A percentile compares a stretch with the other conserved stretches of the same genome.
These are phyloP conservation scores for Achatina immaculata DNA, from an alignment of 1,140 invertebrate species.

Conservation along the genomic window DNA sequence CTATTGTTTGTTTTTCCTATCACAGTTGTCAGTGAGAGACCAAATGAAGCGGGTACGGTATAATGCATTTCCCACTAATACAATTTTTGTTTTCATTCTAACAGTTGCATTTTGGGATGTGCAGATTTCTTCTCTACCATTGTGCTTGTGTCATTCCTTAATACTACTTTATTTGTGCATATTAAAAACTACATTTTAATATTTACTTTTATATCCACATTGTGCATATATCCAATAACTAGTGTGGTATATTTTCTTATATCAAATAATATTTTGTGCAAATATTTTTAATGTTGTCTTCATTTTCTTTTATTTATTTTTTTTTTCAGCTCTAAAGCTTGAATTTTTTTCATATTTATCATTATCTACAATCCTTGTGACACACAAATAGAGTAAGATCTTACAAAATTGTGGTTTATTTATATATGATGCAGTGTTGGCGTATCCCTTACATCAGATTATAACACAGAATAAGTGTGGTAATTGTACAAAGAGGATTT, in stretches of 20 bases:
- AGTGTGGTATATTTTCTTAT: constrained; percentile 7
- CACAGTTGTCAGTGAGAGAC: constrained; percentile 37
- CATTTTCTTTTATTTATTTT: no score
- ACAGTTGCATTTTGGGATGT: constrained; percentile 29
- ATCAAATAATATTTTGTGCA: constrained; percentile 17
- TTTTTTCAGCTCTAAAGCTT: no score
- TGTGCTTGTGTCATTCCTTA: constrained; percentile 15
- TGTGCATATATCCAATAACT: constrained; percentile 10
- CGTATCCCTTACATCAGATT: no score
- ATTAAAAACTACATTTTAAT: not conserved
- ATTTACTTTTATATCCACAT: not conserved
- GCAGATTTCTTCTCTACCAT: constrained; percentile 23
- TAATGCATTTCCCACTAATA: not conserved
- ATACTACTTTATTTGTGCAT: not conserved
- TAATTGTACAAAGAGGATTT: no score
- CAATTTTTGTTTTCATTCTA: not conserved
- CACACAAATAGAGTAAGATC: no score
- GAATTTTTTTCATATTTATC: no score
- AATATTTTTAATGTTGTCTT: not conserved
- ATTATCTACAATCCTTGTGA: no score
- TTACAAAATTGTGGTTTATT: no score
- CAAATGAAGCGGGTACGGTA: constrained; percentile 42
- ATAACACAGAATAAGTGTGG: no score
- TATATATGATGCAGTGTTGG: no score
- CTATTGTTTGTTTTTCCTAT: not conserved